Conservation (phyloP, 2,888 invertebrate genomes). For the Acrobasis repandana region DNA sequence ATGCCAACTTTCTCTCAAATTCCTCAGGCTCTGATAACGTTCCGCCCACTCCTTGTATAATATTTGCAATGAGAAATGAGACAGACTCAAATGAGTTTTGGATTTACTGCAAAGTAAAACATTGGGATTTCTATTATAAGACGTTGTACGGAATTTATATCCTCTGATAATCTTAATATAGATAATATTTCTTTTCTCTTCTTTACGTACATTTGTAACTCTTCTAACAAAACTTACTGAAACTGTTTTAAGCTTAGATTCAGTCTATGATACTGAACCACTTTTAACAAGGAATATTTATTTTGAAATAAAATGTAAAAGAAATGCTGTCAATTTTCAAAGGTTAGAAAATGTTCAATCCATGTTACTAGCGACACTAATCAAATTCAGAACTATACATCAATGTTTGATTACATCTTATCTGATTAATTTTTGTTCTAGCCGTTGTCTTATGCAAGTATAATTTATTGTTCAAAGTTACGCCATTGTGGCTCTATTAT, state of each 20-base stretch:
- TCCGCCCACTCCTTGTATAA: background rate
- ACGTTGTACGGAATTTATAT: background rate
- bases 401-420: slow-evolving; percentile 8
- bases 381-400: slow-evolving; percentile 12
- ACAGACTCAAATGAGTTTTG: background rate
- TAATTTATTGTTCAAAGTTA: slow-evolving; percentile 12
- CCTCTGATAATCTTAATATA: background rate
- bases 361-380: slow-evolving; percentile 2
- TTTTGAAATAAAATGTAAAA: slow-evolving; percentile 2
- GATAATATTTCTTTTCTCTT: too few relatives aligned
- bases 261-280: too few relatives aligned
- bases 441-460: slow-evolving; percentile 8
- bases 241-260: too few relatives aligned
- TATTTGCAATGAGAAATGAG: slow-evolving; percentile 1
- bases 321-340: slow-evolving; percentile 7
- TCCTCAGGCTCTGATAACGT: background rate
- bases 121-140: background rate
- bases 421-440: slow-evolving; percentile 15
- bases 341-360: slow-evolving; percentile 16
- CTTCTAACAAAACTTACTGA: background rate
- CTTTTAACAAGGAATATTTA: too few relatives aligned
- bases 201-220: too few relatives aligned
- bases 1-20: background rate
- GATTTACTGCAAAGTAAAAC: background rate
- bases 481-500: background rate